phyloP scores from a whole-genome alignment of 2,113 vertebrate genomes.

The Rostratula benghalensis region DNA sequence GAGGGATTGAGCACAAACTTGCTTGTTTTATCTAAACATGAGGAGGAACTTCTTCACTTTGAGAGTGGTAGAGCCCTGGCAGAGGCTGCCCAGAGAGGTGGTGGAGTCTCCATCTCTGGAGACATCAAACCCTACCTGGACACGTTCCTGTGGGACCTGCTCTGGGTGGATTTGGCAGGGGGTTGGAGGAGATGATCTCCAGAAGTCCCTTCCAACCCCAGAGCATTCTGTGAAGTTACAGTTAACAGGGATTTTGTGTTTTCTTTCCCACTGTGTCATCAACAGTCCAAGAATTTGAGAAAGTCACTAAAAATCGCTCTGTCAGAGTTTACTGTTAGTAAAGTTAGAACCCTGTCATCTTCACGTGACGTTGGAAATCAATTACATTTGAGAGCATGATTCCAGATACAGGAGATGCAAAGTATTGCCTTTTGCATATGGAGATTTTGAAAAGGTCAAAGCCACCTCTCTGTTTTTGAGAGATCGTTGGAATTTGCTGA shows the following conservation, averaged over 20 bases:
- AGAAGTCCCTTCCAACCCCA: too few species aligned
- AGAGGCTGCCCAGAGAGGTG: too few species aligned
- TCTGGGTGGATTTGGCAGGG: too few species aligned
- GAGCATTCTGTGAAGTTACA: neutral
- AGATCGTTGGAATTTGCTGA: neutral
- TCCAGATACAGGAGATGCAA: neutral
- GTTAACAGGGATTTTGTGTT: neutral
- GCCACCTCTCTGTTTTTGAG: too few species aligned
- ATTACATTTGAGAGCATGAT: rapidly evolving
- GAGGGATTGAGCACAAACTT: too few species aligned
- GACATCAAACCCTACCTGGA: too few species aligned
- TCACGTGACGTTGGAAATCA: neutral
- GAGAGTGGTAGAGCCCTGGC: too few species aligned
- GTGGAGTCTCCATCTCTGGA: too few species aligned
- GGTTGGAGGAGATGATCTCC: too few species aligned
- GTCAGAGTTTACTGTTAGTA: neutral
- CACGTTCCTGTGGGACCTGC: too few species aligned
- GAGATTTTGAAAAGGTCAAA: neutral
- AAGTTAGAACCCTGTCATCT: neutral
- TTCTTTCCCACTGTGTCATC: neutral
- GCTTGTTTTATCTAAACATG: too few species aligned
- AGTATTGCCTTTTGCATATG: neutral
- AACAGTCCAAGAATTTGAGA: neutral
- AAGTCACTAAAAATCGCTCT: neutral
- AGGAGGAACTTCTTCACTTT: too few species aligned